phyloP scores from a whole-genome alignment of 2,113 vertebrate species.

The Haplochromis vanheusdeni region DNA sequence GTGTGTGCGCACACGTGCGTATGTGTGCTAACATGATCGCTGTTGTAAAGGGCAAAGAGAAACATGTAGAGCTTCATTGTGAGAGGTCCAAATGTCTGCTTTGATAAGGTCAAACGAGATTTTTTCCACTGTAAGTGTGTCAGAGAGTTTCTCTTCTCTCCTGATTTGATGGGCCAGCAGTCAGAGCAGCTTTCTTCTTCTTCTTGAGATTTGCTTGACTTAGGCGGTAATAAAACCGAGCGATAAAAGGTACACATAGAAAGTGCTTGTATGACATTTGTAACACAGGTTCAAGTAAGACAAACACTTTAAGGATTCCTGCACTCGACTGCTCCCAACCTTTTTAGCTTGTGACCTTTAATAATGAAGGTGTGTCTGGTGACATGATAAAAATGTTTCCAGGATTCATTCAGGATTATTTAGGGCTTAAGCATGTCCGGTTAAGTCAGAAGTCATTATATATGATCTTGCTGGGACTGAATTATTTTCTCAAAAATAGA shows the following conservation, averaged over 20 bases:
- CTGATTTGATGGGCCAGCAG: constrained; percentile 15
- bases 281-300: neutral
- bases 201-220: neutral
- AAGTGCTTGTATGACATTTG: neutral
- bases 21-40: constrained; percentile 3
- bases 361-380: neutral
- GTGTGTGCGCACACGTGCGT: neutral
- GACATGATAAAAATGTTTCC: neutral
- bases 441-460: neutral
- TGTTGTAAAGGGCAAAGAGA: constrained; percentile 59
- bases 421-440: neutral
- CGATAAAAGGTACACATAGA: neutral
- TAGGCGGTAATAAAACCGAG: neutral
- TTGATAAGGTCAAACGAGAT: constrained; percentile 58
- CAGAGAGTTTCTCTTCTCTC: constrained; percentile 29
- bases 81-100: constrained; percentile 49
- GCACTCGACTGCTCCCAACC: neutral
- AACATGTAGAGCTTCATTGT: constrained; percentile 45
- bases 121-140: neutral
- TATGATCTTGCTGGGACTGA: neutral
- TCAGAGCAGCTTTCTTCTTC: neutral
- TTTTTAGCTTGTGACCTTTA: neutral
- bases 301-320: neutral
- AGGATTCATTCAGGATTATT: neutral
- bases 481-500: neutral